phyloP scores from a whole-genome alignment of 1,140 invertebrate species.

The Drosophila melanica region DNA sequence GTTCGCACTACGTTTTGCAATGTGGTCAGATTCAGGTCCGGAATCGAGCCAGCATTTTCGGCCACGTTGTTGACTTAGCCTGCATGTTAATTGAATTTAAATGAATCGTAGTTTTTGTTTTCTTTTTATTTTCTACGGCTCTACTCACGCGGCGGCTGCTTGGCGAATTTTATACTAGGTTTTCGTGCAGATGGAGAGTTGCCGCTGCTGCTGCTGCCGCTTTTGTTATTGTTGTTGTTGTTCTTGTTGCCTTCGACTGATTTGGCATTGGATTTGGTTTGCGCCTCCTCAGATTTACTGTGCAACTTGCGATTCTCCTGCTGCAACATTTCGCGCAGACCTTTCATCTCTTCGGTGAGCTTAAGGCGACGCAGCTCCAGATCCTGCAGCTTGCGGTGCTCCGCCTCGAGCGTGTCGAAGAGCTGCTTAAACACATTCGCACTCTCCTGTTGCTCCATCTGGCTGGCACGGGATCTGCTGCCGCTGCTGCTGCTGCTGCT shows the following conservation, averaged over 20 bases:
- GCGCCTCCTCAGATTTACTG: not conserved
- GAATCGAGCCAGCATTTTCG: not conserved
- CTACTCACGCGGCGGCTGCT: not conserved
- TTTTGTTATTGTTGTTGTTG: too few relatives aligned
- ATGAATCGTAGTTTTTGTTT: too few relatives aligned
- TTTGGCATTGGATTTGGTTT: not conserved
- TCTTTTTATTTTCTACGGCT: not conserved
- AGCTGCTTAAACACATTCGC: constrained; percentile 24
- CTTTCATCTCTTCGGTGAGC: constrained; percentile 41
- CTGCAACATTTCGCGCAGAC: constrained; percentile 22
- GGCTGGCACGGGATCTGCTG: not conserved
- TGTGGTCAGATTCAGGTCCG: not conserved
- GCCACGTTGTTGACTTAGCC: not conserved
- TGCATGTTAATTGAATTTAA: not conserved
- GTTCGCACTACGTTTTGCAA: not conserved
- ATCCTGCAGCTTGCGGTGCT: constrained; percentile 38
- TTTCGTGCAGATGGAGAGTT: not conserved
- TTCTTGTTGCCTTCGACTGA: not conserved
- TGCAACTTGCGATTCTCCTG: constrained; percentile 27
- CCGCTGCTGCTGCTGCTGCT: not conserved
- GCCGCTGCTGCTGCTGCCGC: not conserved
- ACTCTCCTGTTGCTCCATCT: not conserved
- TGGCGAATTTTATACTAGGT: not conserved
- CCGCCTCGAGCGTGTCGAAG: constrained; percentile 39
- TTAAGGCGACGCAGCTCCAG: constrained; percentile 32